These are phyloP conservation scores for Pachycephala philippinensis DNA, from an alignment of 2,113 vertebrate genomes.

Conservation along the genomic window DNA sequence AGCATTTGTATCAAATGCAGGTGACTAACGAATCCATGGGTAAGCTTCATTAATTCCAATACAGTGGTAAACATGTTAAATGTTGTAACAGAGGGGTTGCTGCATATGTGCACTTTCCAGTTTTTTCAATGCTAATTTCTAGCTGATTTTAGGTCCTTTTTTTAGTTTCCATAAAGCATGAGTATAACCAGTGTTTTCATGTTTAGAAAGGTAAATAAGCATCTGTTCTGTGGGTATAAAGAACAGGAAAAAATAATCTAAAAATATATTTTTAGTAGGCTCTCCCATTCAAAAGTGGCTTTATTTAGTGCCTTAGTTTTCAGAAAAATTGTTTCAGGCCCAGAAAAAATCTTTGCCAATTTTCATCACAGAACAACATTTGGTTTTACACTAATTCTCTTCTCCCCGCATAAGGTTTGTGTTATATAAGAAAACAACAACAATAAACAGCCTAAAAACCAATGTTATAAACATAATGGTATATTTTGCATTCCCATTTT, in stretches of 20 bases:
- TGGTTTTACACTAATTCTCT: not conserved
- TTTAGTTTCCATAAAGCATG: not conserved
- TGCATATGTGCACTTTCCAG: not conserved
- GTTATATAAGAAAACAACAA: not conserved
- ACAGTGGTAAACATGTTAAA: not conserved
- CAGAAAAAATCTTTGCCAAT: not conserved
- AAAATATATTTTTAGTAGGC: not conserved
- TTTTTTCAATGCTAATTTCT: conserved; percentile 16
- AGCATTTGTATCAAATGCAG: conserved; percentile 9
- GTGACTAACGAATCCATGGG: conserved; percentile 32
- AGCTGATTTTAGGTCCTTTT: not conserved
- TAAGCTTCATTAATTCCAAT: conserved; percentile 44
- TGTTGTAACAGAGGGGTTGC: not conserved
- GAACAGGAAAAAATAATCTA: not conserved
- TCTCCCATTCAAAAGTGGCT: not conserved
- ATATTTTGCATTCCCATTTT: not conserved
- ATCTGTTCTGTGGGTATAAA: not conserved
- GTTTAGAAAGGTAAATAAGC: not conserved
- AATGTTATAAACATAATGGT: not conserved
- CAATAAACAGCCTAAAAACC: not conserved
- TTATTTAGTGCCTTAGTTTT: not conserved
- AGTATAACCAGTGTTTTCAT: not conserved
- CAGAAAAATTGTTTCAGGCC: not conserved
- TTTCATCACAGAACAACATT: not conserved
- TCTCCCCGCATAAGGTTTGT: not conserved